phyloP scores from a whole-genome alignment of 2,797 vertebrate genomes.

The Microtus californicus region DNA sequence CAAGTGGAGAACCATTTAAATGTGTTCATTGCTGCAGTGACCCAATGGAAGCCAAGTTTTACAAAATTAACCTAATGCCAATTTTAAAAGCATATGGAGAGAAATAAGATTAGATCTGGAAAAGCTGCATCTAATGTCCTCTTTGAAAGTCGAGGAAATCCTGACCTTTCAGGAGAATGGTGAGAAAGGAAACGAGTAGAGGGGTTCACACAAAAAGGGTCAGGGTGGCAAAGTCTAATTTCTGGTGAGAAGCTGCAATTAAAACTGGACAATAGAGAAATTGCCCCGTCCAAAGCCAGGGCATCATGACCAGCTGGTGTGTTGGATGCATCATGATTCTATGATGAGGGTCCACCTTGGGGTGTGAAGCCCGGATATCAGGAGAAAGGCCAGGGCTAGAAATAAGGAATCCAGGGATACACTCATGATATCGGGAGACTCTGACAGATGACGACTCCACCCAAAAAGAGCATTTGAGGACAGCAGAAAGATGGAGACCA shows the following conservation, averaged over 20 bases:
- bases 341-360: no score
- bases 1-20: neutral
- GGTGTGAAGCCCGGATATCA: neutral
- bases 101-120: neutral
- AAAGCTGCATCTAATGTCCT: neutral
- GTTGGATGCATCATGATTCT: accelerated
- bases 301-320: neutral
- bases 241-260: no score
- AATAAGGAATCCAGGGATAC: neutral
- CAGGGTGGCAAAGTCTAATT: neutral
- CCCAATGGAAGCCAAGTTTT: neutral
- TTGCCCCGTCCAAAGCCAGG: neutral
- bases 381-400: neutral
- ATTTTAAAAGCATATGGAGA: neutral
- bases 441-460: neutral
- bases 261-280: neutral
- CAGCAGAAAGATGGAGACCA: neutral
- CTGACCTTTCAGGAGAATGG: neutral
- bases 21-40: neutral
- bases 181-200: neutral
- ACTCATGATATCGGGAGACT: neutral
- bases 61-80: neutral
- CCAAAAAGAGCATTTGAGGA: neutral
- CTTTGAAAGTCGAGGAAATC: neutral
- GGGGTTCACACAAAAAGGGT: neutral